Conservation (phyloP, 2,888 invertebrate species). For the Chrysolina oricalcia region DNA sequence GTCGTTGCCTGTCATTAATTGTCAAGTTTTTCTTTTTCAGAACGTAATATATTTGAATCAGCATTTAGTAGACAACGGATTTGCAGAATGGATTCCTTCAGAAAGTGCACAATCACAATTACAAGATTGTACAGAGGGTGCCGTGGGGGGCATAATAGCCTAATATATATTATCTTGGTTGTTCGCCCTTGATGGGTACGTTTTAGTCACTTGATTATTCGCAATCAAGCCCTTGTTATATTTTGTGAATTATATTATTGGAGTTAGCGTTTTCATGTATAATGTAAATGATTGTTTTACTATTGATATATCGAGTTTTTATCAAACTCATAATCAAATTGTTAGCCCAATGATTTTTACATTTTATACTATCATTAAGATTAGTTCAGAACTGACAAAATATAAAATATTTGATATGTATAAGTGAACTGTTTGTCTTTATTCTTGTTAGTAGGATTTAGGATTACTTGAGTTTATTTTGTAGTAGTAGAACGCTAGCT, state of each 20-base stretch:
- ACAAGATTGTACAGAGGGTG: constrained; percentile 48
- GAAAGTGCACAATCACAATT: constrained; percentile 37
- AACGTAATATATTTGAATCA: constrained; percentile 90
- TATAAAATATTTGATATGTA: constrained; percentile 38
- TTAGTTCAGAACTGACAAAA: constrained; percentile 49
- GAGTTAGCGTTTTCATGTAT: constrained; percentile 45
- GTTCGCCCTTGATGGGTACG: constrained; percentile 32
- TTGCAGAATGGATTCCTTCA: constrained; percentile 81
- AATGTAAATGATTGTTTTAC: constrained; percentile 46
- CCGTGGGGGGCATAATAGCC: constrained; percentile 49
- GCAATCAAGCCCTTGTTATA: constrained; percentile 59
- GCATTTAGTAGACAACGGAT: constrained; percentile 88
- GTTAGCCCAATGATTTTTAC: constrained; percentile 52
- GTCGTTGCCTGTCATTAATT: not conserved
- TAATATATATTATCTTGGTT: constrained; percentile 34
- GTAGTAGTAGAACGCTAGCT: not conserved
- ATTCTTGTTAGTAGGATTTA: constrained; percentile 18
- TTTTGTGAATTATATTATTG: constrained; percentile 48
- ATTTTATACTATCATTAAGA: constrained; percentile 49
- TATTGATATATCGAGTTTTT: constrained; percentile 43
- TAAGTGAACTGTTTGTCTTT: not conserved
- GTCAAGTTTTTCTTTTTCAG: constrained; percentile 69
- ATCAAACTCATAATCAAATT: constrained; percentile 48
- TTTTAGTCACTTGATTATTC: constrained; percentile 61
- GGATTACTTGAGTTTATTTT: not conserved